phyloP scores from a whole-genome alignment of 2,797 vertebrate species.

The Petrocephalus sullivani region DNA sequence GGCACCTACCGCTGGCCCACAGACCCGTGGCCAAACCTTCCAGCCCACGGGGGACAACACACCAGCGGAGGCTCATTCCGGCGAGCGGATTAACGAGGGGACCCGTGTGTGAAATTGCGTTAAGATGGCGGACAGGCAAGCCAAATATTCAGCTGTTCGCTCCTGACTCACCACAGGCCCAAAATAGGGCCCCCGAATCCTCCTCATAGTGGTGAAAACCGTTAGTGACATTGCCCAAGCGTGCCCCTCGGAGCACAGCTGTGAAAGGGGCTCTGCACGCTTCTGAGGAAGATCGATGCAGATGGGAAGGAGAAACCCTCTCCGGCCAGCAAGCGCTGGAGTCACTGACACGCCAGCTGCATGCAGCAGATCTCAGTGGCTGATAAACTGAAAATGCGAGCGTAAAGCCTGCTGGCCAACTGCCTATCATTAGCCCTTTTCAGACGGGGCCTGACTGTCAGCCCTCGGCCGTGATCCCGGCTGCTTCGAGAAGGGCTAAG shows the following conservation, averaged over 20 bases:
- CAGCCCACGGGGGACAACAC: not conserved
- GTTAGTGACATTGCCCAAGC: constrained; percentile 72
- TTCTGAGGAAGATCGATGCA: constrained; percentile 49
- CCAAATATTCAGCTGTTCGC: constrained; percentile 7
- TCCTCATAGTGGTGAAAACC: constrained; percentile 57
- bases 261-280: constrained; percentile 53
- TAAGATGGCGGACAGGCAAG: constrained; percentile 18
- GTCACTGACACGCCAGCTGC: constrained; percentile 56
- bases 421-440: constrained; percentile 54
- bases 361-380: constrained; percentile 53
- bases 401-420: constrained; percentile 62
- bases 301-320: not conserved
- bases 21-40: not conserved
- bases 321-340: constrained; percentile 53
- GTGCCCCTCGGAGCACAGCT: constrained; percentile 71
- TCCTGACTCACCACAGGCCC: not conserved
- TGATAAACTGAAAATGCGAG: constrained; percentile 58
- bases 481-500: constrained; percentile 33
- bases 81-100: not conserved
- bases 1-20: not conserved
- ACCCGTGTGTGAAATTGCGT: constrained; percentile 24
- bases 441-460: constrained; percentile 36
- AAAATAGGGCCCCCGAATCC: constrained; percentile 22
- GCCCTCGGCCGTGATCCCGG: constrained; percentile 25
- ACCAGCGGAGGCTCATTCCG: not conserved